Evolutionary conservation across 1,140 invertebrate genomes (phyloP).

Genomic region (Aphaenogaster ashmeadi): DNA sequence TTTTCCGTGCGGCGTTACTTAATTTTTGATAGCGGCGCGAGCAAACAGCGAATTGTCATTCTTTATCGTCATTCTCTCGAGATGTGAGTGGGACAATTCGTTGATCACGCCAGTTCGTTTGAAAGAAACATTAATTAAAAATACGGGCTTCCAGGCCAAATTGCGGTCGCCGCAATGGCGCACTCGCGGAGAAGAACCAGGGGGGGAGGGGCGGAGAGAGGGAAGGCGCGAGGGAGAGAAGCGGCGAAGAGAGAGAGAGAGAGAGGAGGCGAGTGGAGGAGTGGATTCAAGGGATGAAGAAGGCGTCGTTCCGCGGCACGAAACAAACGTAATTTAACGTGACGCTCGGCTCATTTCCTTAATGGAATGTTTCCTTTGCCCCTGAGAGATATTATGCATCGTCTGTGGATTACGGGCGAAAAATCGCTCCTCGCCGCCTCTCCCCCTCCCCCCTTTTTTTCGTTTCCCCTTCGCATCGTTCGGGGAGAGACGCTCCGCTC

Average conservation of each 20-base stretch:
- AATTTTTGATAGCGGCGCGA: not conserved
- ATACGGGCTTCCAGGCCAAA: slow-evolving; percentile 29
- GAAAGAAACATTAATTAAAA: slow-evolving; percentile 51
- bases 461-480: not conserved
- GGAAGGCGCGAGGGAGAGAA: not conserved
- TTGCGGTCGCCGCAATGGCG: slow-evolving; percentile 36
- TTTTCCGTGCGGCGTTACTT: not conserved
- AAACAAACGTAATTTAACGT: slow-evolving; percentile 72
- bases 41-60: not conserved
- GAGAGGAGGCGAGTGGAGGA: not conserved
- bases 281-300: slow-evolving; percentile 11
- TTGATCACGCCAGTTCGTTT: slow-evolving; percentile 14
- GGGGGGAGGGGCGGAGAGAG: not conserved
- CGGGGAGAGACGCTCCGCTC: not conserved
- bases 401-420: slow-evolving; percentile 53
- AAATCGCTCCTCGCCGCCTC: slow-evolving; percentile 13
- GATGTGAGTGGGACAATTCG: not conserved
- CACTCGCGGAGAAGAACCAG: slow-evolving; percentile 7
- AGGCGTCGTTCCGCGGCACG: slow-evolving; percentile 47
- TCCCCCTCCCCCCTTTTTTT: not conserved
- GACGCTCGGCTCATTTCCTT: slow-evolving; percentile 73
- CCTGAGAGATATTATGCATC: slow-evolving; percentile 51
- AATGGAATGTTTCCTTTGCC: slow-evolving; percentile 74
- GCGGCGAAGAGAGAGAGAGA: not conserved
- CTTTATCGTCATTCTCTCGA: not conserved